These are phyloP conservation scores for Caenorhabditis macrosperma DNA, from an alignment of 2,888 invertebrate genomes.

Conservation along the genomic window DNA sequence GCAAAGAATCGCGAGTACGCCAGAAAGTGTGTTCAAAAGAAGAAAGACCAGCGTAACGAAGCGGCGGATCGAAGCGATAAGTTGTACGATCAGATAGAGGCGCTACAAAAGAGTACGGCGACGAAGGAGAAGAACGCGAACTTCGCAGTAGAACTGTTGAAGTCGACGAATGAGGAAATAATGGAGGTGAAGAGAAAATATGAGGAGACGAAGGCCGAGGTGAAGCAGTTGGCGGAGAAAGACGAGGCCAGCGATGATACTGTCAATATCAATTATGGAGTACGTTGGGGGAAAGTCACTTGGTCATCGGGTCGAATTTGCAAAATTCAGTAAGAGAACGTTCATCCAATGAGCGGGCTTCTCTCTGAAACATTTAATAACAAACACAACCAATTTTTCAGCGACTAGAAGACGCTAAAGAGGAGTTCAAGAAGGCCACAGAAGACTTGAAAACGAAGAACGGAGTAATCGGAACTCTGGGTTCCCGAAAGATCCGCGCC, in stretches of 20 bases:
- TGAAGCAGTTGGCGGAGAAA: background rate
- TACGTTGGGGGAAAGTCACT: constrained; percentile 1
- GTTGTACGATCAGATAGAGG: background rate
- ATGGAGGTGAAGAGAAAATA: constrained; percentile 1
- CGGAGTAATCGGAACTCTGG: constrained; percentile 41
- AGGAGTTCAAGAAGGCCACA: constrained; percentile 40
- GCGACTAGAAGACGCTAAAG: constrained; percentile 22
- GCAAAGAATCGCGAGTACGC: constrained; percentile 50
- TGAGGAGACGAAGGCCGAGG: background rate
- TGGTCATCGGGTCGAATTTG: background rate
- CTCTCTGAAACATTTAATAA: too few relatives aligned
- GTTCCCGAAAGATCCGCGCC: constrained; percentile 41
- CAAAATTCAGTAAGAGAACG: background rate
- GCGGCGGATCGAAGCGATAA: constrained; percentile 17
- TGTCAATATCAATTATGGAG: constrained; percentile 39
- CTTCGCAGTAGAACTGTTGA: constrained; percentile 33
- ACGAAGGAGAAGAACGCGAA: constrained; percentile 24
- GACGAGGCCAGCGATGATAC: constrained; percentile 19
- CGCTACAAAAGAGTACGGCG: background rate
- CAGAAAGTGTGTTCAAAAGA: constrained; percentile 46
- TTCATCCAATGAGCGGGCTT: too few relatives aligned
- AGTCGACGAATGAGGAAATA: background rate
- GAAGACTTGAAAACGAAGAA: constrained; percentile 22
- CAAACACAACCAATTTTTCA: background rate
- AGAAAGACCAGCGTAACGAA: constrained; percentile 27